Evolutionary conservation across 2,888 invertebrate species (phyloP).

Genomic region (Phaedon cochleariae): DNA sequence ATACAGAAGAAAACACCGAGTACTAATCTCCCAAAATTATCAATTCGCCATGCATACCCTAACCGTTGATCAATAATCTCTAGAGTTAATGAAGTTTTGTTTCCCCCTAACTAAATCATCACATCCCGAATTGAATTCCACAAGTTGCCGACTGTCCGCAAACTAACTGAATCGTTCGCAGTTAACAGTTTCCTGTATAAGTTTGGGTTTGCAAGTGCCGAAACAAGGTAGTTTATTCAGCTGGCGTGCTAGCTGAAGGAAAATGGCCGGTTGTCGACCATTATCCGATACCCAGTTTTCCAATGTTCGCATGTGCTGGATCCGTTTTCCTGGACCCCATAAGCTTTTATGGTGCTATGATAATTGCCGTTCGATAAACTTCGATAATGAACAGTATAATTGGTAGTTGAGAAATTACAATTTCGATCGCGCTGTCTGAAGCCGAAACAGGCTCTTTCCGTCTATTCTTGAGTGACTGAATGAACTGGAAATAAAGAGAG

Average conservation of each 20-base stretch:
- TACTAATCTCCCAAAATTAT: neutral
- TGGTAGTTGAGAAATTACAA: neutral
- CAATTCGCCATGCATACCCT: neutral
- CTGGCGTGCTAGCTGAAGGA: constrained; percentile 32
- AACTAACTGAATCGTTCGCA: constrained; percentile 27
- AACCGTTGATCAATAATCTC: neutral
- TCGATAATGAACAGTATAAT: constrained; percentile 9
- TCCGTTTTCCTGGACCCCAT: constrained; percentile 32
- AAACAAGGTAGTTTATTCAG: constrained; percentile 30
- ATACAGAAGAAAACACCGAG: neutral
- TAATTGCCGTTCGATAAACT: too few relatives aligned
- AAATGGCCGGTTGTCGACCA: constrained; percentile 35
- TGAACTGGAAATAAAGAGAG: neutral
- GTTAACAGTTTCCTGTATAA: constrained; percentile 27
- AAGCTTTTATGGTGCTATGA: constrained; percentile 42
- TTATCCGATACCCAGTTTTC: constrained; percentile 36
- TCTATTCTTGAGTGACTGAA: neutral
- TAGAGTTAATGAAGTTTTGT: neutral
- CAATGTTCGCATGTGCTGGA: constrained; percentile 37
- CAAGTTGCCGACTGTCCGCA: constrained; percentile 26
- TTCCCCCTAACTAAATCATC: neutral
- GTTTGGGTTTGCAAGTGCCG: constrained; percentile 25
- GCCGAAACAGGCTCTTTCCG: neutral
- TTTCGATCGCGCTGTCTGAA: neutral
- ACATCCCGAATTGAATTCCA: constrained; percentile 18